phyloP scores from a whole-genome alignment of 30 jellyfish, hydroid and myxozoan genomes.

The Clytia hemisphaerica region DNA sequence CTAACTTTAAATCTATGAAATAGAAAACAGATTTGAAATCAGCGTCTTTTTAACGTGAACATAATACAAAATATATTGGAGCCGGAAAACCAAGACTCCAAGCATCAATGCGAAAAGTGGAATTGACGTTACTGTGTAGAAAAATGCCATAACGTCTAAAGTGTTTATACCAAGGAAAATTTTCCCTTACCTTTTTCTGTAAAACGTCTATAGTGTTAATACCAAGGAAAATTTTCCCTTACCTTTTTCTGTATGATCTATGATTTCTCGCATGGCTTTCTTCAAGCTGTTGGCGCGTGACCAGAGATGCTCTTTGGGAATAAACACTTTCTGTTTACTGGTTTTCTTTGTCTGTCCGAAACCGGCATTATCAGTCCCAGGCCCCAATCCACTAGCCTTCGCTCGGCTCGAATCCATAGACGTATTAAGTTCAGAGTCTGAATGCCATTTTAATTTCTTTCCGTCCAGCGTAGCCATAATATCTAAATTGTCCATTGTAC shows the following conservation, averaged over 20 bases:
- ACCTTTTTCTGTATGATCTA: slow-evolving; percentile 89
- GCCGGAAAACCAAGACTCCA: no score
- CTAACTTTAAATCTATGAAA: no score
- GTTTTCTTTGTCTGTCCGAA: slow-evolving; percentile 56
- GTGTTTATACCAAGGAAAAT: no score
- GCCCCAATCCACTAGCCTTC: slow-evolving; percentile 30
- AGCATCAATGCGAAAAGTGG: no score
- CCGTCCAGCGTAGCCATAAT: background rate
- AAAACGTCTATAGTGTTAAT: no score
- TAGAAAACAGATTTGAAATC: no score
- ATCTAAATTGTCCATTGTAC: slow-evolving; percentile 61
- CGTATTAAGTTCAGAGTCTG: slow-evolving; percentile 38
- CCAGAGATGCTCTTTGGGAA: slow-evolving; percentile 91
- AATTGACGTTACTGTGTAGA: no score
- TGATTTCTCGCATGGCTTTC: slow-evolving; percentile 84
- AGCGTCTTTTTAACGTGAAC: no score
- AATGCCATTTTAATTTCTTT: slow-evolving; percentile 9
- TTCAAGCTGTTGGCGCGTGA: slow-evolving; percentile 89
- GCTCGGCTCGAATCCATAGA: slow-evolving; percentile 42
- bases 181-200: slow-evolving; percentile 80
- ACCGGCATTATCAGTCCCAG: slow-evolving; percentile 1
- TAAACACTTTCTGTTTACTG: slow-evolving; percentile 57
- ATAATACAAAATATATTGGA: no score
- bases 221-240: no score
- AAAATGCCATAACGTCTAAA: no score